Evolutionary conservation across 2,797 vertebrate species (phyloP), one percentile per base, ranked within the genome.

Genomic region (Rhinichthys osculus): DNA sequence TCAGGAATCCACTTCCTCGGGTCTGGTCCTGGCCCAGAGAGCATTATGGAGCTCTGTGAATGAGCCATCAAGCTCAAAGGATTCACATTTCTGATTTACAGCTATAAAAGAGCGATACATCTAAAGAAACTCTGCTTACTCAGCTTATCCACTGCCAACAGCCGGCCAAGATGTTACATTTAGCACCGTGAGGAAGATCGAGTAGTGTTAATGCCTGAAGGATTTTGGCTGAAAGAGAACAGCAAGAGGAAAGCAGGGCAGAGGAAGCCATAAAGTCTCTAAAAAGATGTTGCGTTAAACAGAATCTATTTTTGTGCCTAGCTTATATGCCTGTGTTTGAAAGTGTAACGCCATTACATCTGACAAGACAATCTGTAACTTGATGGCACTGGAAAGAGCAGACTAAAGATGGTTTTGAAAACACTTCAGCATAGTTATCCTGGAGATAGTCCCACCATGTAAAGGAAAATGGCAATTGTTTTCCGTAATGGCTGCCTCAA

Each of bases 61-160:
- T 66, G 85, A 86, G 70, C 77, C 85, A 80, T 86, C 82, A 79
- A 50, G 73, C 67, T 83, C 77, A 86, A 67, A 80, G 81, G 40
- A 79, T 81, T 74, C 40, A 17, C 7, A 35, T 73, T 62, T 86
- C 71, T 84, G 87, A 88, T 86, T 84, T 88, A 88, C 82, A 84
- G 87, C 85, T 54, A 70, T 74, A 85, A 47, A 78, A 81, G 50
- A 86, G 82, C 66, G 21, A 81, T 88, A 82, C 81, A 81, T 88
- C 87, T 81, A 66, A 59, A 59, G 35, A 72, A 78, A 40, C 33
- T 62, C 67, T 83, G 85, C 81, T 88, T 88, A 77, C 81, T 88
- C 87, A 88, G 85, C 85, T 77, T 27, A 69, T 78, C 82, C 47
- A 30, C 71, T 72, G 87, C 82, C 85, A 88, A 76, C 82, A 59